Percentiles rank a stretch among this genome's conserved stretches.
These are phyloP conservation scores for Alitta virens DNA, from an alignment of 2,888 invertebrate species.

Conservation along the genomic window DNA sequence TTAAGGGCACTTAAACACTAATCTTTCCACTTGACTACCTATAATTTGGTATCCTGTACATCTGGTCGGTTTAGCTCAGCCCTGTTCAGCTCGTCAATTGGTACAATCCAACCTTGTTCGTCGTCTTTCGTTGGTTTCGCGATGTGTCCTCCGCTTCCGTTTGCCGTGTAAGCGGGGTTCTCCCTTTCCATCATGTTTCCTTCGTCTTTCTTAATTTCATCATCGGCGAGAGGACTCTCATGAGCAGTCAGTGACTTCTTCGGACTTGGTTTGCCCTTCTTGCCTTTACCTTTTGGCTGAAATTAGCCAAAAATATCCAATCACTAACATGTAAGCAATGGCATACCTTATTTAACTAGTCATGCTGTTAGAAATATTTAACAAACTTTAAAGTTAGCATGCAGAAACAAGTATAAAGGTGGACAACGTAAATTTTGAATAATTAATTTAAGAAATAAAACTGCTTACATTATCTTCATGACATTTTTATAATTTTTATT, in stretches of 20 bases:
- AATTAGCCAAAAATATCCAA: neutral
- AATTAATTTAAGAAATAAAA: too few species aligned
- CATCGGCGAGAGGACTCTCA: conserved; percentile 37
- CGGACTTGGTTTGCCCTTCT: neutral
- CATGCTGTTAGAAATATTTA: too few species aligned
- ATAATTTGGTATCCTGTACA: conserved; percentile 15
- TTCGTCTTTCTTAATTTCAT: conserved; percentile 35
- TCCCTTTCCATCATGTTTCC: conserved; percentile 19
- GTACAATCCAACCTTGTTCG: conserved; percentile 16
- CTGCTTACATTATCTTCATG: too few species aligned
- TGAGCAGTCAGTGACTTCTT: conserved; percentile 1
- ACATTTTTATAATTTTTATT: too few species aligned
- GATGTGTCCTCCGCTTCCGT: conserved; percentile 16
- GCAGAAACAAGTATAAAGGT: too few species aligned
- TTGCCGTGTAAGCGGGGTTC: conserved; percentile 9
- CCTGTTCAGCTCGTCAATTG: conserved; percentile 7
- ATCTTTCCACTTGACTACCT: too few species aligned
- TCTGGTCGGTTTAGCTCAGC: conserved; percentile 11
- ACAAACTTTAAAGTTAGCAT: too few species aligned
- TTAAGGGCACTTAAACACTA: too few species aligned
- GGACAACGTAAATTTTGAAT: too few species aligned
- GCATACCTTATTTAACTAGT: too few species aligned
- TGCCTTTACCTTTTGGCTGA: neutral
- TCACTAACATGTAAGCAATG: too few species aligned
- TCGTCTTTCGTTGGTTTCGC: conserved; percentile 11